Evolutionary conservation across 2,113 vertebrate genomes (phyloP), one percentile per base, ranked within the genome.

Genomic region (Gavia stellata): DNA sequence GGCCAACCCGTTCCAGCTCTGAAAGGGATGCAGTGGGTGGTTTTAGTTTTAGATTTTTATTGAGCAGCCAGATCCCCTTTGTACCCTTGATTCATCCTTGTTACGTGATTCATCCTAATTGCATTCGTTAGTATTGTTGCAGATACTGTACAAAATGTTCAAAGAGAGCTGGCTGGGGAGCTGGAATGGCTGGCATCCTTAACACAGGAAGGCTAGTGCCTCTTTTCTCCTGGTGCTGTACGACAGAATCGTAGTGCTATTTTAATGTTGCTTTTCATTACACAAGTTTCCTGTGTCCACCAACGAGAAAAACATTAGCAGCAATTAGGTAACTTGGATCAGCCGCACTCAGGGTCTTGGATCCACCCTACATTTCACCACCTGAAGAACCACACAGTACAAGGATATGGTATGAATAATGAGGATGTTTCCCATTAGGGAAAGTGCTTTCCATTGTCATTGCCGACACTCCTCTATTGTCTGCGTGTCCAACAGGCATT

Each of bases 391-490:
- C 50, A 25, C 79, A 4, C 9, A 33, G 88, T 0, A n/a, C 68
- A 44, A 66, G 82, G 82, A 47, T 31, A n/a, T 1, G 31, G 52
- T 21, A n/a, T 56, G 61, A 36, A 66, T 24, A 15, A 63, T 6
- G 73, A 82, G 91, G 92, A 92, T 94, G 92, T 89, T 95, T 92
- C 92, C 73, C 49, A 94, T 89, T 85, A 97, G 86, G 55, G 94
- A 94, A 97, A 96, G 95, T 81, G 91, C 66, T 96, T 92, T 91
- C 65, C 40, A 82, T 85, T 96, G 93, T 88, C 78, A 55, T 19
- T 33, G 75, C 65, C 78, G 90, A 19, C 75, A 68, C 56, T 94
- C 36, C 73, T 38, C 62, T 80, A 58, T 91, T 95, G 94, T 91
- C 78, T 87, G 28, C 58, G 12, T 16, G 70, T 80, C 92, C 88